Evolutionary conservation across 2,113 vertebrate genomes (phyloP).

Genomic region (Empidonax traillii): DNA sequence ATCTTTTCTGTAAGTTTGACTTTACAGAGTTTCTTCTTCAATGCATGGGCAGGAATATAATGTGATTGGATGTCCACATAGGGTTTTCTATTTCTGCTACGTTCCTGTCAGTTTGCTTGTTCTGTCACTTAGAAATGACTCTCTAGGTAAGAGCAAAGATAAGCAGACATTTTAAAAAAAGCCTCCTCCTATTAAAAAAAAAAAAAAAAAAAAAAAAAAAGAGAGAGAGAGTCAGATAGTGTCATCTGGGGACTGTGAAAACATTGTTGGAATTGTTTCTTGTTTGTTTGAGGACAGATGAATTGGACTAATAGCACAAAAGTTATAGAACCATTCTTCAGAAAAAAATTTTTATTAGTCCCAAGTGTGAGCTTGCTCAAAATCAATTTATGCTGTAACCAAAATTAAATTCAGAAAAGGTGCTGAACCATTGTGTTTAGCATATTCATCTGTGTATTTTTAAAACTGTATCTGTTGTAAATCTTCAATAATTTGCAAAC

Average conservation of each 20-base stretch:
- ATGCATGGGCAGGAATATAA: not conserved
- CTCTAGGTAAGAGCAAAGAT: not conserved
- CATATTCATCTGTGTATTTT: not conserved
- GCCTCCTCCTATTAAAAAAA: not conserved
- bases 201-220: too few species aligned
- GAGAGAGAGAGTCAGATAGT: not conserved
- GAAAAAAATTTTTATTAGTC: not conserved
- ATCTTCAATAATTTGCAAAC: not conserved
- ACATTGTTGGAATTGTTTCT: not conserved
- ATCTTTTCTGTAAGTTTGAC: not conserved
- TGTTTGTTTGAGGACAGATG: not conserved
- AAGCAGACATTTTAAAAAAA: not conserved
- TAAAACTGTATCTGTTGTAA: not conserved
- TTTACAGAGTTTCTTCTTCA: not conserved
- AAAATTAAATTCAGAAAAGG: not conserved
- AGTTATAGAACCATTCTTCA: not conserved
- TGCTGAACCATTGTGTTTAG: not conserved
- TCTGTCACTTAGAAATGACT: not conserved
- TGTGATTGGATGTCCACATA: not conserved
- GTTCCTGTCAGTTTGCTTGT: not conserved
- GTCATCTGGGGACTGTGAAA: not conserved
- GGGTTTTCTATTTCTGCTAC: not conserved
- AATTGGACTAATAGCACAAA: not conserved
- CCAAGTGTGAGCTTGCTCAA: not conserved
- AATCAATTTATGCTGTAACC: not conserved